Conservation (phyloP, 1,140 invertebrate species). For the Drosophila persimilis region DNA sequence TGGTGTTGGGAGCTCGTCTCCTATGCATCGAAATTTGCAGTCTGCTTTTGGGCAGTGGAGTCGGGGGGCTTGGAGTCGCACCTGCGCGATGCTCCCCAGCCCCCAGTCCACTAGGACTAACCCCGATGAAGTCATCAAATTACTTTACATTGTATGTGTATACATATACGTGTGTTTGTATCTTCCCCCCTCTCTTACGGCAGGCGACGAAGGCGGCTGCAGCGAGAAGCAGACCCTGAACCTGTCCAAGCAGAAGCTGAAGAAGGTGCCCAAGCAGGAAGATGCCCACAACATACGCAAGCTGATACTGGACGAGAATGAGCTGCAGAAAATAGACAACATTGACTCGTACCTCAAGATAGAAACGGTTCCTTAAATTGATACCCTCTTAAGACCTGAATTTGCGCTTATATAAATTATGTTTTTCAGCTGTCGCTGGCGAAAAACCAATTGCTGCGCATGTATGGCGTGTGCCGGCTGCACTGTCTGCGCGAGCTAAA, state of each 20-base stretch:
- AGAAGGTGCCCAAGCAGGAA: conserved; percentile 88
- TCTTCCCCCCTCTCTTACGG: background rate
- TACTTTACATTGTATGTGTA: conserved; percentile 5
- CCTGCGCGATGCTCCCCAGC: conserved; percentile 24
- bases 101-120: background rate
- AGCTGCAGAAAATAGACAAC: conserved; percentile 93
- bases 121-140: conserved; percentile 54
- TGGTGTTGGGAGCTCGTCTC: too few species aligned
- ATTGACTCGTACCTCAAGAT: conserved; percentile 91
- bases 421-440: conserved; percentile 89
- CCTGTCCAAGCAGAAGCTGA: conserved; percentile 88
- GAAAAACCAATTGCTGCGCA: conserved; percentile 92
- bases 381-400: too few species aligned
- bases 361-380: conserved; percentile 87
- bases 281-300: conserved; percentile 88
- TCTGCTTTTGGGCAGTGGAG: conserved; percentile 32
- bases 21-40: conserved; percentile 41
- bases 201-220: conserved; percentile 65
- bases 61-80: conserved; percentile 31
- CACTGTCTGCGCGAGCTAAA: conserved; percentile 91
- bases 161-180: background rate
- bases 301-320: conserved; percentile 93
- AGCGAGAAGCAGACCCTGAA: conserved; percentile 84
- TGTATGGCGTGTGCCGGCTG: conserved; percentile 92
- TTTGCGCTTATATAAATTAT: background rate